These are phyloP conservation scores for Pocillopora verrucosa DNA, from an alignment of 64 coral and sea anemone genomes.

Conservation along the genomic window DNA sequence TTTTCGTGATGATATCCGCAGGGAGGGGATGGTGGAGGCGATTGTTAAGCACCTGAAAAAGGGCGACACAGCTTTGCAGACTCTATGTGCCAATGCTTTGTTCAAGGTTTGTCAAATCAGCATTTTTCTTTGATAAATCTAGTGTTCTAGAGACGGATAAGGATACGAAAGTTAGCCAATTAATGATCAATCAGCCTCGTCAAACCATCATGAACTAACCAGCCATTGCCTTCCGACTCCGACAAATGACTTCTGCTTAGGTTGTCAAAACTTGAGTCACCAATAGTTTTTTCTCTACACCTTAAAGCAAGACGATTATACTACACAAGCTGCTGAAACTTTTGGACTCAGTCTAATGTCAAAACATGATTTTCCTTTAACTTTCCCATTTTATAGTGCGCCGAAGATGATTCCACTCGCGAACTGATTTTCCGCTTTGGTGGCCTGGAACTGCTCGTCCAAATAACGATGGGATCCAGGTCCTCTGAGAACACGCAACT, in stretches of 20 bases:
- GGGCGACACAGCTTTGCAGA: slow-evolving; percentile 52
- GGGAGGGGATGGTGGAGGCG: slow-evolving; percentile 72
- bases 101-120: slow-evolving; percentile 55
- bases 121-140: neutral
- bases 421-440: slow-evolving; percentile 62
- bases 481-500: slow-evolving; percentile 50
- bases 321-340: too few relatives aligned
- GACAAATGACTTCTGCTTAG: too few relatives aligned
- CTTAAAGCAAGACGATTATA: too few relatives aligned
- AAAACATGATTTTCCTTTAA: neutral
- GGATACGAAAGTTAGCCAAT: neutral
- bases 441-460: slow-evolving; percentile 64
- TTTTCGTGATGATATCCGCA: slow-evolving; percentile 86
- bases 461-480: slow-evolving; percentile 35
- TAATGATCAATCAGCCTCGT: too few relatives aligned
- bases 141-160: neutral
- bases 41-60: slow-evolving; percentile 65
- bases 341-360: neutral
- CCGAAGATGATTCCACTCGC: slow-evolving; percentile 72
- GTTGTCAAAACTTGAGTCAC: too few relatives aligned
- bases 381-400: slow-evolving; percentile 58
- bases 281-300: too few relatives aligned
- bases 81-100: slow-evolving; percentile 75
- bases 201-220: too few relatives aligned
- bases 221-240: too few relatives aligned